Percentiles rank a stretch among this genome's conserved stretches.
Evolutionary conservation across 1,140 invertebrate genomes (phyloP).

Genomic region (Leptinotarsa lineolata): DNA sequence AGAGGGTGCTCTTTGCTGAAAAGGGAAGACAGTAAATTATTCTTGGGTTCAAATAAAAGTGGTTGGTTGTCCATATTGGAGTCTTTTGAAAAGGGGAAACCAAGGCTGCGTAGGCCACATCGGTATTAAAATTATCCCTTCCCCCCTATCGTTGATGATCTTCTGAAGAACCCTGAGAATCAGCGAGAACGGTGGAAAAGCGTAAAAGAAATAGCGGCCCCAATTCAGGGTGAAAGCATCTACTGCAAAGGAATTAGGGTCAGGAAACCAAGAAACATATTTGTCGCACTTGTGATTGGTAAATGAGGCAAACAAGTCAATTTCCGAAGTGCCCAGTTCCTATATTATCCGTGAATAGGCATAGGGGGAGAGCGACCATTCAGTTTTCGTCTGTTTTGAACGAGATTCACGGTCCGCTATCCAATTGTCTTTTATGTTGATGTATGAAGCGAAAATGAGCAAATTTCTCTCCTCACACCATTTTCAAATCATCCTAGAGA

Average conservation of each 20-base stretch:
- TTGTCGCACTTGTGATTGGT: slow-evolving; percentile 40
- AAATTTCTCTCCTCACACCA: slow-evolving; percentile 47
- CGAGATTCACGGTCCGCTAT: slow-evolving; percentile 43
- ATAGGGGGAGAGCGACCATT: slow-evolving; percentile 29
- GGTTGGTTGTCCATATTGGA: too few relatives aligned
- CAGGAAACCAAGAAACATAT: slow-evolving; percentile 44
- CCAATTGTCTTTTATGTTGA: slow-evolving; percentile 27
- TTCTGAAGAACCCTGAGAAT: slow-evolving; percentile 42
- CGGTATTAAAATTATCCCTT: slow-evolving; percentile 47
- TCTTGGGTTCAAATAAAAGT: slow-evolving; percentile 15
- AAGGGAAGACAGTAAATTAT: slow-evolving; percentile 27
- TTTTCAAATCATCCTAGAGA: slow-evolving; percentile 42
- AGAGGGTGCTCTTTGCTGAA: slow-evolving; percentile 36
- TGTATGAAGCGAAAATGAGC: slow-evolving; percentile 42
- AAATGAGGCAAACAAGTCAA: slow-evolving; percentile 45
- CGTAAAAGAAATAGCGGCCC: slow-evolving; percentile 41
- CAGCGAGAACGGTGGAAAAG: slow-evolving; percentile 43
- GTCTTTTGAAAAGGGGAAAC: slow-evolving; percentile 47
- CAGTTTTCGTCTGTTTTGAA: too few relatives aligned
- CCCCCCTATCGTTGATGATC: slow-evolving; percentile 40
- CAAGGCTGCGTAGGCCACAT: slow-evolving; percentile 41
- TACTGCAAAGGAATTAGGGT: slow-evolving; percentile 35
- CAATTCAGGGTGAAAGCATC: slow-evolving; percentile 46
- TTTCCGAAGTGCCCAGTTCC: slow-evolving; percentile 32
- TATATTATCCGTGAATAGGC: slow-evolving; percentile 19